phyloP scores from a whole-genome alignment of 2,797 vertebrate genomes.

The Acridotheres tristis region DNA sequence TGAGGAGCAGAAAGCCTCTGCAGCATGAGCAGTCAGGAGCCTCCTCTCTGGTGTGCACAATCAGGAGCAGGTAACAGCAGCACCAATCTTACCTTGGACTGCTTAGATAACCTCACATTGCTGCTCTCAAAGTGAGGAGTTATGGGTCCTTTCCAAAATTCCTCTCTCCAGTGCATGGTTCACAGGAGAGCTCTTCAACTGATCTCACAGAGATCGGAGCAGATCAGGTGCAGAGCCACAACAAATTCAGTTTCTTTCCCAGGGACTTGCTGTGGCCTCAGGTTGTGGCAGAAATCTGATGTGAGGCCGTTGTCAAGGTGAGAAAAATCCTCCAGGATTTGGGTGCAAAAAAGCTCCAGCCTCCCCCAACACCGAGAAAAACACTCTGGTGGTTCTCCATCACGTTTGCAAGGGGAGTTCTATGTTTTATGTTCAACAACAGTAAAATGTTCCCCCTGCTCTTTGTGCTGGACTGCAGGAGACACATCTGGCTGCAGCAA shows the following conservation, averaged over 20 bases:
- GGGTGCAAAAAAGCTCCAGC: background rate
- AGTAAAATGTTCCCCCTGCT: background rate
- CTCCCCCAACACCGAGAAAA: background rate
- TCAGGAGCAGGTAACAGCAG: background rate
- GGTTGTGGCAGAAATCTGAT: background rate
- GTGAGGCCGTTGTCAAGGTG: background rate
- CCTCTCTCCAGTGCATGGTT: background rate
- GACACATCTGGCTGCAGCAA: background rate
- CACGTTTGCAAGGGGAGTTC: background rate
- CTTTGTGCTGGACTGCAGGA: background rate
- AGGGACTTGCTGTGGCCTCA: background rate
- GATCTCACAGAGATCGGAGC: background rate
- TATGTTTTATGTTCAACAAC: background rate
- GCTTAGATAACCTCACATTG: background rate
- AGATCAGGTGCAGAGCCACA: background rate
- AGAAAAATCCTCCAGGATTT: background rate
- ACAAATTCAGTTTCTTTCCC: background rate
- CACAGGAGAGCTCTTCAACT: background rate
- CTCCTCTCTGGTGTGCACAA: rapidly evolving
- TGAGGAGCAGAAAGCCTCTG: background rate
- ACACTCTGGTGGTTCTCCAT: background rate
- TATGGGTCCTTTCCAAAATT: background rate
- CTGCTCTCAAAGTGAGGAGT: background rate
- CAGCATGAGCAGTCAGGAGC: background rate
- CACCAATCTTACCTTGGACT: background rate